Conservation (phyloP, 2,113 vertebrate genomes). For the Pan paniscus region DNA sequence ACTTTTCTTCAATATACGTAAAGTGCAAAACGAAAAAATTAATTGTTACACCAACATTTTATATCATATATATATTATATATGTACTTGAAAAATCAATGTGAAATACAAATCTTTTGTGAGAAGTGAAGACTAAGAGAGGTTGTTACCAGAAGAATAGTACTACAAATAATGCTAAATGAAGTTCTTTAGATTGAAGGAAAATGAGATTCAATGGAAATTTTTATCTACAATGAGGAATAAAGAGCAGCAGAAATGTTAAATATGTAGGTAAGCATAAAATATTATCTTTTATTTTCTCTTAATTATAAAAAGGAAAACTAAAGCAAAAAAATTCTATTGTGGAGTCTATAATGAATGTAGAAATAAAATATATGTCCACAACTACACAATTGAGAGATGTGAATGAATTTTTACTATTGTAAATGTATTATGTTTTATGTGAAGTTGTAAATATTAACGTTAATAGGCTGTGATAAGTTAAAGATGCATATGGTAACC, state of each 20-base stretch:
- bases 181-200: not conserved
- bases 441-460: not conserved
- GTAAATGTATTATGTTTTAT: not conserved
- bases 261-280: not conserved
- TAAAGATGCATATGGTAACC: not conserved
- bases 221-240: not conserved
- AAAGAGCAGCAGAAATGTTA: not conserved
- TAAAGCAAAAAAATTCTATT: not conserved
- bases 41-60: not conserved
- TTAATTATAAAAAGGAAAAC: not conserved
- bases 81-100: not conserved
- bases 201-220: not conserved
- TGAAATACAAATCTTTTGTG: not conserved
- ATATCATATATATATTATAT: not conserved
- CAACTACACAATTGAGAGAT: not conserved
- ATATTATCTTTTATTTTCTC: not conserved
- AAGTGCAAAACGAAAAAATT: not conserved
- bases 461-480: not conserved
- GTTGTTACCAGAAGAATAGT: not conserved
- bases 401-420: not conserved
- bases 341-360: not conserved
- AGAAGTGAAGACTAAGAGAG: not conserved
- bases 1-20: not conserved
- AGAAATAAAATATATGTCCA: constrained; percentile 6
- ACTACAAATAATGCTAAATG: not conserved